These are phyloP conservation scores for Tetrax tetrax DNA, from an alignment of 2,113 vertebrate genomes.

Conservation along the genomic window DNA sequence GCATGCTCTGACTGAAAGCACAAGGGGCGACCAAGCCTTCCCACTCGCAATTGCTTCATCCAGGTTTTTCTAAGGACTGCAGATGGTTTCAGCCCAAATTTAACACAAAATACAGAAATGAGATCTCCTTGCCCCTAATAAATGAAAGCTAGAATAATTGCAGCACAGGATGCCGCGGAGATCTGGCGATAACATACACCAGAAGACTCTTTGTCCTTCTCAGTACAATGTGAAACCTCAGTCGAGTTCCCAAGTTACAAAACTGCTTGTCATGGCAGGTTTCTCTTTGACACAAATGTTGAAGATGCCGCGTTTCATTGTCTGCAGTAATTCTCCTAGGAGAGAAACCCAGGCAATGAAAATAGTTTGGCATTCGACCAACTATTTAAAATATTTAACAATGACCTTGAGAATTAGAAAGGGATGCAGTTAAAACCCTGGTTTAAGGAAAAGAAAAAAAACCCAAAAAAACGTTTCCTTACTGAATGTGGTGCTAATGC, in stretches of 20 bases:
- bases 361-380: conserved; percentile 52
- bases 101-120: neutral
- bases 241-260: neutral
- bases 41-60: neutral
- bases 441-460: neutral
- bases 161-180: neutral
- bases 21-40: neutral
- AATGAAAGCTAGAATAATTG: neutral
- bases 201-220: neutral
- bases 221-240: neutral
- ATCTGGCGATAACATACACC: neutral
- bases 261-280: neutral
- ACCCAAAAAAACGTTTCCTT: neutral
- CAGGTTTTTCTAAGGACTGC: neutral
- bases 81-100: neutral
- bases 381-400: conserved; percentile 64
- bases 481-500: neutral
- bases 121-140: neutral
- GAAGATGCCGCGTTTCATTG: conserved; percentile 42
- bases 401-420: conserved; percentile 28
- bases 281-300: neutral
- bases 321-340: conserved; percentile 12
- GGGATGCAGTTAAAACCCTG: neutral
- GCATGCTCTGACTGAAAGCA: neutral
- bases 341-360: conserved; percentile 28